Evolutionary conservation across 2,888 invertebrate genomes (phyloP).

Genomic region (Serrognathus titanus): DNA sequence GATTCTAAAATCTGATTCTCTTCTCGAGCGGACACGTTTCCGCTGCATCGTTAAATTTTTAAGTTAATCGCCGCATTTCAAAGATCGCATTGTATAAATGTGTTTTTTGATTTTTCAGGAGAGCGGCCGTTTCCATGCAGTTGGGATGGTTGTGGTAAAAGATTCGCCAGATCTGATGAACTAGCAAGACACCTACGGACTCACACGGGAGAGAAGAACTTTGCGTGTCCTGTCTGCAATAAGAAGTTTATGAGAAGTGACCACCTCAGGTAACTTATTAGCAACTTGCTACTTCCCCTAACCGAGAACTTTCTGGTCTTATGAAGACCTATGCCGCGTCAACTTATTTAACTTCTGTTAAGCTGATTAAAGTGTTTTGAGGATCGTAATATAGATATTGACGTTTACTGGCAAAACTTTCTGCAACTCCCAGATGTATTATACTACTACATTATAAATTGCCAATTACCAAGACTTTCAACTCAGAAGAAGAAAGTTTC

Average conservation of each 20-base stretch:
- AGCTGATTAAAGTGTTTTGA: background rate
- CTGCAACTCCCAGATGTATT: too few relatives aligned
- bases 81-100: background rate
- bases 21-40: too few relatives aligned
- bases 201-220: constrained; percentile 65
- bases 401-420: too few relatives aligned
- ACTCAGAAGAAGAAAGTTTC: too few relatives aligned
- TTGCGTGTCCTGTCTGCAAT: constrained; percentile 60
- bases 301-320: too few relatives aligned
- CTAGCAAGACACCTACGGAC: constrained; percentile 61
- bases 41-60: too few relatives aligned
- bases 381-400: background rate
- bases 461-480: too few relatives aligned
- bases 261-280: constrained; percentile 53
- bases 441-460: too few relatives aligned
- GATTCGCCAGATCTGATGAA: constrained; percentile 64
- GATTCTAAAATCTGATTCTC: too few relatives aligned
- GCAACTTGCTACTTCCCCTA: background rate
- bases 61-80: background rate
- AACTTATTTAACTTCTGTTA: background rate
- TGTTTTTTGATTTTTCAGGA: constrained; percentile 45
- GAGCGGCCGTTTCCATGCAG: constrained; percentile 62
- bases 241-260: constrained; percentile 65
- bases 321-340: too few relatives aligned
- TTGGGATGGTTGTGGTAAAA: constrained; percentile 61